These are phyloP conservation scores for Ptychochromis oligacanthus DNA, from an alignment of 2,113 vertebrate species.

Conservation along the genomic window DNA sequence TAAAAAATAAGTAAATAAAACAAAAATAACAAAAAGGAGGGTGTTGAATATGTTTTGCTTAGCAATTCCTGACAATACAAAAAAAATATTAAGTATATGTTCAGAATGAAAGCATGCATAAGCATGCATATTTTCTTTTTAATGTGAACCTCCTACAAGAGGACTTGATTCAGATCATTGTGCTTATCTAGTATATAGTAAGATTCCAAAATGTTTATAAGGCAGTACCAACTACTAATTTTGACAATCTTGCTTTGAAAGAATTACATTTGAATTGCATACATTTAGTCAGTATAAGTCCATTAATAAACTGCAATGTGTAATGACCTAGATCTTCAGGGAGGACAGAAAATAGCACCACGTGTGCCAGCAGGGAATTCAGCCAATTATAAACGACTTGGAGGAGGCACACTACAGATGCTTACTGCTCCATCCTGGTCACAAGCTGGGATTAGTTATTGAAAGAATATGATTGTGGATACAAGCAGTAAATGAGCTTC, in stretches of 20 bases:
- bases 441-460: not conserved
- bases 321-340: no score
- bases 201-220: no score
- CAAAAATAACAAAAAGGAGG: not conserved
- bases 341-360: not conserved
- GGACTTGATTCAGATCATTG: not conserved
- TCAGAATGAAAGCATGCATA: no score
- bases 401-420: not conserved
- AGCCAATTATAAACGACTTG: not conserved
- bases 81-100: not conserved
- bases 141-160: no score
- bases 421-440: not conserved
- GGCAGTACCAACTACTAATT: no score
- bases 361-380: not conserved
- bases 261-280: no score
- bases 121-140: no score
- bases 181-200: not conserved
- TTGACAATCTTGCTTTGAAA: no score
- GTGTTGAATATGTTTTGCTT: not conserved
- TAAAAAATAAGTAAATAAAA: constrained; percentile 15
- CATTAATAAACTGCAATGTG: no score
- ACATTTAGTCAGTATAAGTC: no score
- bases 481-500: not conserved
- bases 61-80: not conserved
- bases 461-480: not conserved